Percentiles rank a stretch among this genome's conserved stretches.
phyloP scores from a whole-genome alignment of 1,140 invertebrate species.

The Pseudomyrmex pallidus region DNA sequence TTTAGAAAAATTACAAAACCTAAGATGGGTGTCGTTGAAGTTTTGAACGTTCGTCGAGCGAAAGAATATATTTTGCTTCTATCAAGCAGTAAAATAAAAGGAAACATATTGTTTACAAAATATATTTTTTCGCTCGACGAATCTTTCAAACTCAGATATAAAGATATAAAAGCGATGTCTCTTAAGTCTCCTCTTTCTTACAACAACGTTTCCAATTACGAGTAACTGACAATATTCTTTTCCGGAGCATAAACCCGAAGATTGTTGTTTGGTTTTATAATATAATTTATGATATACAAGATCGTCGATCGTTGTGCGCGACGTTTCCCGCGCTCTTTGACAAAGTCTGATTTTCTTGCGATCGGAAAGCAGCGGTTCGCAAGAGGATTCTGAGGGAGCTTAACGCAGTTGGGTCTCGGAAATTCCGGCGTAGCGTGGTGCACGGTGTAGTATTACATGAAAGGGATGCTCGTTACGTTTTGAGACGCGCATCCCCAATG shows the following conservation, averaged over 20 bases:
- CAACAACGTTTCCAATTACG: background rate
- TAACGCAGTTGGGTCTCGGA: slow-evolving; percentile 47
- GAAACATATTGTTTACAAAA: too few species aligned
- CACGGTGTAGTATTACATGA: slow-evolving; percentile 53
- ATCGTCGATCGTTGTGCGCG: slow-evolving; percentile 16
- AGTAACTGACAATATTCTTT: background rate
- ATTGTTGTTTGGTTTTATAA: slow-evolving; percentile 5
- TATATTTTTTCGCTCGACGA: too few species aligned
- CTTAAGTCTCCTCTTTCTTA: background rate
- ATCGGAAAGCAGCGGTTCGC: slow-evolving; percentile 5
- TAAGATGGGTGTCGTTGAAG: too few species aligned
- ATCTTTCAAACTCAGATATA: too few species aligned
- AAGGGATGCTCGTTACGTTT: slow-evolving; percentile 71
- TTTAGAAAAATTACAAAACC: too few species aligned
- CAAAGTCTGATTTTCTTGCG: slow-evolving; percentile 53
- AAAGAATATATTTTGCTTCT: too few species aligned
- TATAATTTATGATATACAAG: slow-evolving; percentile 31
- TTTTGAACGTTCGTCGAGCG: too few species aligned
- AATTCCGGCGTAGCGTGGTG: slow-evolving; percentile 44
- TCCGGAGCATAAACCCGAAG: background rate
- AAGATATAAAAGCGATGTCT: too few species aligned
- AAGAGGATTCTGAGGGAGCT: slow-evolving; percentile 48
- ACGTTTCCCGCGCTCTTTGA: slow-evolving; percentile 7
- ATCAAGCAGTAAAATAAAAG: too few species aligned
- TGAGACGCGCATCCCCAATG: slow-evolving; percentile 41